A percentile compares a stretch with the other conserved stretches of the same genome.
Conservation (phyloP, 2,797 vertebrate genomes). For the Gadopsis bispinosus region DNA sequence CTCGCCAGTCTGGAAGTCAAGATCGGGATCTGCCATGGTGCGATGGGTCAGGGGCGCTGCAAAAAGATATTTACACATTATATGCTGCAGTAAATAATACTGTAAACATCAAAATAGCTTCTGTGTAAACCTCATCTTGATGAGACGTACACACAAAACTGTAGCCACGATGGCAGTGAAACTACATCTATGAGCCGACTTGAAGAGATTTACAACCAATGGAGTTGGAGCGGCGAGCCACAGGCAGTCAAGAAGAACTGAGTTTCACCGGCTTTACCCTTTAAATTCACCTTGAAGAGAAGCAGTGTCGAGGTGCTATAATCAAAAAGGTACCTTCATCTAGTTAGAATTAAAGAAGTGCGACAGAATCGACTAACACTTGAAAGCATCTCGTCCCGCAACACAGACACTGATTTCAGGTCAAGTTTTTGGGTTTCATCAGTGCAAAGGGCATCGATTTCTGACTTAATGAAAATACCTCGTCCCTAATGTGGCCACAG, state of each 20-base stretch:
- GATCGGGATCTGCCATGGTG: conserved; percentile 92
- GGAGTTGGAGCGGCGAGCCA: not conserved
- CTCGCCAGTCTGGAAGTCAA: conserved; percentile 94
- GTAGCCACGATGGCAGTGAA: not conserved
- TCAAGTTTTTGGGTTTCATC: not conserved
- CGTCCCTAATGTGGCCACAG: not conserved
- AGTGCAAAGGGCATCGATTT: too few species aligned
- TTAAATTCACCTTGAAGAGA: not conserved
- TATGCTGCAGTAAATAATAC: rapidly evolving
- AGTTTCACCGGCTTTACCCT: not conserved
- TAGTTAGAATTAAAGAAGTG: not conserved
- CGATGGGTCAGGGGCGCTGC: conserved; percentile 81
- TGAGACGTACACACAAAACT: too few species aligned
- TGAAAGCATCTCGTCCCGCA: too few species aligned
- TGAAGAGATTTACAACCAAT: not conserved
- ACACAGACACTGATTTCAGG: too few species aligned
- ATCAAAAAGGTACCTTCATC: not conserved
- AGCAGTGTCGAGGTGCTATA: not conserved
- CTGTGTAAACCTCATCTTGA: not conserved
- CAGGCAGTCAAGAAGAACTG: not conserved
- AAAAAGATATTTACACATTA: conserved; percentile 2
- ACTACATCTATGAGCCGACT: not conserved
- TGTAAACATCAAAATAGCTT: not conserved
- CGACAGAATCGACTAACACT: too few species aligned
- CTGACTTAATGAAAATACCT: too few species aligned